Evolutionary conservation across 2,888 invertebrate species (phyloP).

Genomic region (Eupithecia tripunctaria): DNA sequence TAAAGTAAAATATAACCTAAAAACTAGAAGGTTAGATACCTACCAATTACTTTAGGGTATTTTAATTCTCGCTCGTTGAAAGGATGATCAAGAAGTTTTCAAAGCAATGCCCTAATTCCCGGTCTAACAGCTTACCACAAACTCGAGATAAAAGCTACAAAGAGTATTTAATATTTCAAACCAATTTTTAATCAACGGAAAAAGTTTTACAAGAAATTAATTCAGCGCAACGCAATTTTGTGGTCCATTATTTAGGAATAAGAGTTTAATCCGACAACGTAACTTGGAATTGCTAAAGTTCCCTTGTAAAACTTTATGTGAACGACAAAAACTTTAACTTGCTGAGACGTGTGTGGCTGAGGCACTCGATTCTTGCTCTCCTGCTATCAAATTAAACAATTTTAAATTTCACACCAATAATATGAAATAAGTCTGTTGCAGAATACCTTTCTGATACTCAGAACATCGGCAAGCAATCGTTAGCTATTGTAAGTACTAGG

Average conservation of each 20-base stretch:
- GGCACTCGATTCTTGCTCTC: background rate
- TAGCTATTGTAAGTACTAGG: background rate
- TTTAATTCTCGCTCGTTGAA: background rate
- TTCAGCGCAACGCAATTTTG: conserved; percentile 31
- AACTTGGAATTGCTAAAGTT: conserved; percentile 32
- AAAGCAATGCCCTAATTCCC: background rate
- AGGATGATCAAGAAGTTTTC: background rate
- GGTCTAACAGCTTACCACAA: conserved; percentile 1
- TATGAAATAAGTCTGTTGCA: background rate
- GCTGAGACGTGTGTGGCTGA: conserved; percentile 24
- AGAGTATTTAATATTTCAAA: conserved; percentile 15
- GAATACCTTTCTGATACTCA: background rate
- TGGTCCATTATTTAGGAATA: conserved; percentile 28
- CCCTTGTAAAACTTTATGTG: conserved; percentile 32
- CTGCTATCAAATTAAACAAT: background rate
- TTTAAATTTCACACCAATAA: background rate
- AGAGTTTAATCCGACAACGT: conserved; percentile 31
- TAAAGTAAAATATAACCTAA: background rate
- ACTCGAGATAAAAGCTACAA: conserved; percentile 12
- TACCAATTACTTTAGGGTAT: background rate
- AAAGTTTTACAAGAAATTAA: conserved; percentile 33
- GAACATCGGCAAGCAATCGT: background rate
- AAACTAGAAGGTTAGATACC: background rate
- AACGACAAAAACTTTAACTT: conserved; percentile 36
- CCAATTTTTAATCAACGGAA: conserved; percentile 35